Evolutionary conservation across 2,797 vertebrate species (phyloP).

Genomic region (Emydoidea blandingii): DNA sequence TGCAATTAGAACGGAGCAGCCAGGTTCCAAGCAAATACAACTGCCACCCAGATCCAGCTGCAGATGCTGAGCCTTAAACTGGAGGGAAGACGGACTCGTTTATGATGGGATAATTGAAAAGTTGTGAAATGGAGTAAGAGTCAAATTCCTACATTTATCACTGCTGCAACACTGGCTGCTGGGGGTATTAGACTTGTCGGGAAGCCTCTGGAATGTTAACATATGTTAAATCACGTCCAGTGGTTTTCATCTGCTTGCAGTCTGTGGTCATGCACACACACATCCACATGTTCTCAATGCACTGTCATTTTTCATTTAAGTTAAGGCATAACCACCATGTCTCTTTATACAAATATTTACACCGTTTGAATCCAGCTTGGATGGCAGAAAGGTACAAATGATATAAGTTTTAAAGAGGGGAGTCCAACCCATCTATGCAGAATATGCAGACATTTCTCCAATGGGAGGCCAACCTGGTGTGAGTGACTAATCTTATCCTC

Average conservation of each 20-base stretch:
- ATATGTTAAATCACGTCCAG: neutral
- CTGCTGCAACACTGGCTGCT: neutral
- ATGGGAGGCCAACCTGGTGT: fast-evolving
- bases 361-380: neutral
- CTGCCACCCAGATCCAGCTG: neutral
- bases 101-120: neutral
- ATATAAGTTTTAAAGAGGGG: neutral
- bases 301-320: fast-evolving
- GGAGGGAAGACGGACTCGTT: fast-evolving
- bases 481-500: neutral
- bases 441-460: neutral
- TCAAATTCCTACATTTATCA: neutral
- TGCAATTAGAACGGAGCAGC: neutral
- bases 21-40: neutral
- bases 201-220: no score
- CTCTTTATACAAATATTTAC: fast-evolving
- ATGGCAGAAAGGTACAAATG: neutral
- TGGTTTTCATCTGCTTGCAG: neutral
- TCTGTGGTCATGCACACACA: neutral
- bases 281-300: fast-evolving
- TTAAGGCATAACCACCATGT: neutral
- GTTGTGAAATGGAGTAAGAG: no score
- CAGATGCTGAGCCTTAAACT: fast-evolving
- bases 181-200: no score
- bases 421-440: fast-evolving